A percentile compares a stretch with the other conserved stretches of the same genome.
phyloP scores from a whole-genome alignment of 2,797 vertebrate genomes.

The Ceyx erithaca region DNA sequence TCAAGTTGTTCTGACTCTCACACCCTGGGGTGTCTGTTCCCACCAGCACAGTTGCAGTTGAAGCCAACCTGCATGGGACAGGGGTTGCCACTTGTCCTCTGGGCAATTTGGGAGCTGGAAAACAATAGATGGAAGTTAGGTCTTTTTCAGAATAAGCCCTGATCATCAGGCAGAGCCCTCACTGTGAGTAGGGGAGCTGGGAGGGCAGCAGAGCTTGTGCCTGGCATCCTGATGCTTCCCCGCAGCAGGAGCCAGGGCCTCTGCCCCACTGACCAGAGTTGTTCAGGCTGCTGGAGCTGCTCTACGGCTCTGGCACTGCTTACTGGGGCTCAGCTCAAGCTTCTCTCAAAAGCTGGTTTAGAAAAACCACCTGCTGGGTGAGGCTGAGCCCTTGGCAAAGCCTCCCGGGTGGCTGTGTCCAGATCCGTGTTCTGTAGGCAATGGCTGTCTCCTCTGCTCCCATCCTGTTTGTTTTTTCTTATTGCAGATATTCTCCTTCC shows the following conservation, averaged over 20 bases:
- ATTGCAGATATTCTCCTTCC: not conserved
- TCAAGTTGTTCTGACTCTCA: not conserved
- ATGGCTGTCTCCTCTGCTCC: not conserved
- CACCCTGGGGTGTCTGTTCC: not conserved
- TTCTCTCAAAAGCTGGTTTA: not conserved
- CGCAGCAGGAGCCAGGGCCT: fast-evolving
- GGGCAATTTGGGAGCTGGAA: not conserved
- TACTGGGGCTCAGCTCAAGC: fast-evolving
- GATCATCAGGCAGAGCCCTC: not conserved
- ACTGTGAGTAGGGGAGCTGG: not conserved
- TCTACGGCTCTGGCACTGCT: fast-evolving
- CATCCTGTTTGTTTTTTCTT: not conserved
- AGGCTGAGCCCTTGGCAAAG: not conserved
- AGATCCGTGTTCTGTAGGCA: fast-evolving
- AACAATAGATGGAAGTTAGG: not conserved
- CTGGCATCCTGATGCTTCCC: not conserved
- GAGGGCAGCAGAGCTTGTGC: not conserved
- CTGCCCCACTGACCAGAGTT: not conserved
- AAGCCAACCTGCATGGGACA: not conserved
- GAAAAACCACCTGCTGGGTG: not conserved
- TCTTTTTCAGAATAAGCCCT: not conserved
- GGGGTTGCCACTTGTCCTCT: not conserved
- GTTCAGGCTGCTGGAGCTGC: not conserved
- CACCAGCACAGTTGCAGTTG: fast-evolving
- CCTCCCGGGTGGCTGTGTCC: fast-evolving